Evolutionary conservation across 2,797 vertebrate genomes (phyloP), one percentile per base, ranked within the genome.

Genomic region (Poecilia wingei): DNA sequence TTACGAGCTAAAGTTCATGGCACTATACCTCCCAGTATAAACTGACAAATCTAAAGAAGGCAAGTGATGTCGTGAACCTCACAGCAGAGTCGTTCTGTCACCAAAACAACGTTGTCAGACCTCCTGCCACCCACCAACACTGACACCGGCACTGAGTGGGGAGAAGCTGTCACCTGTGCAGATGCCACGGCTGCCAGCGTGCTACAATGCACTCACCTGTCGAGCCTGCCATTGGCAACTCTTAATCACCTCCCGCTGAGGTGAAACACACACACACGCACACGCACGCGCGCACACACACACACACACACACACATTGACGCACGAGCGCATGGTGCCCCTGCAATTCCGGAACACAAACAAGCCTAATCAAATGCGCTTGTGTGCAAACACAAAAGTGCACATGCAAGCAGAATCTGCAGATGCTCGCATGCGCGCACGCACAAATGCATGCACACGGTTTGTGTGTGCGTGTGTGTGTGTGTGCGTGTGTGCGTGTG

Each of bases 221-320:
- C 91, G 92, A 91, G 92, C 85, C 91, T 93, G 93, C 92, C 93
- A 91, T 87, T 91, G 92, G 89, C 88, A 92, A 92, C 91, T 92
- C 90, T 94, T 94, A 94, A 94, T 95, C 91, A 93, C 92, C 91
- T 90, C 85, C 88, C 46, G 82, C 90, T 61, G 82, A 89, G 86
- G 87, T 90, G 93, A 85, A 70, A 75, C 71, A 84, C 78, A 81
- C 79, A 81, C 79, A 45, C 68, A 72, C 80, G 74, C 71, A 84
- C 78, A 81, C 79, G 41, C 68, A 72, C 80, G 79, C 74, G 61
- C 53, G 64, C 76, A 25, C 73, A 53, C 76, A 71, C 72, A 79
- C 33, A 5, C 76, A 77, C 74, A 68, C 49, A 69, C 74, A 28
- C 74, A 66, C 76, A 73, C 72, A 80, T 39, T 22, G 75, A 80